Base-by-base conservation (phyloP, 2,113 vertebrate genomes). In the Piaya cayana region DNA sequence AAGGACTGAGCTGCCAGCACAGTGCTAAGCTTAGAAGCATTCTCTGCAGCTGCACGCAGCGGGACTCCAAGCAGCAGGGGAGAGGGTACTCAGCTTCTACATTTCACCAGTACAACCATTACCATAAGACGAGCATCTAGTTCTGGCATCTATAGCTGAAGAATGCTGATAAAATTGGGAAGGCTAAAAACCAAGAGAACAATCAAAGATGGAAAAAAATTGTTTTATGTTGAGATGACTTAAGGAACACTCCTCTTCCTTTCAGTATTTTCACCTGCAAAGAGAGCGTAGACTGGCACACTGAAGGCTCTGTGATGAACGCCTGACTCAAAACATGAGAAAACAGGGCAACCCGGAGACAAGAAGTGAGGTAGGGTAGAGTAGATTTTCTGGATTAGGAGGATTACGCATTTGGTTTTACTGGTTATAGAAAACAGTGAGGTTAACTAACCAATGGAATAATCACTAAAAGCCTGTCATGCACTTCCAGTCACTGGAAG, bases 391-490 rank as follows among this genome's bases (percentile, higher is more conserved):
- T 75, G 8, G 34, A 59, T 63, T 32, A 72, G 36, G 15, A 15
- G 10, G 22, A 72, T 37, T 43, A 59, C 3, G 8, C 7, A 25
- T 56, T 63, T 52, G 8, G 0, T 39, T 81, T 45, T 37, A 8
- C 45, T 17, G 6, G 12, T 59, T 70, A 72, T 2, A 67, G 15
- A 59, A 86, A 49, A 72, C 0, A 0, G 20, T 19, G 16, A 75
- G 19, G 32, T 60, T 25, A 82, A 71, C 16, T 26, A 74, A 45
- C 5, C 12, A 50, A 7, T 2, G 10, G 36, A 86, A 65, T 22
- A 63, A 32, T 25, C 56, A 21, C 2, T 56, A 6, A 29, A 53
- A 67, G 59, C 11, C 53, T 55, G 0, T 18, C 59, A 13, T 8
- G 8, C 15, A 26, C 12, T 76, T n/a, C 34, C 50, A 55, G 49